Evolutionary conservation across 2,888 invertebrate species (phyloP).

Genomic region (Cephus spinipes): DNA sequence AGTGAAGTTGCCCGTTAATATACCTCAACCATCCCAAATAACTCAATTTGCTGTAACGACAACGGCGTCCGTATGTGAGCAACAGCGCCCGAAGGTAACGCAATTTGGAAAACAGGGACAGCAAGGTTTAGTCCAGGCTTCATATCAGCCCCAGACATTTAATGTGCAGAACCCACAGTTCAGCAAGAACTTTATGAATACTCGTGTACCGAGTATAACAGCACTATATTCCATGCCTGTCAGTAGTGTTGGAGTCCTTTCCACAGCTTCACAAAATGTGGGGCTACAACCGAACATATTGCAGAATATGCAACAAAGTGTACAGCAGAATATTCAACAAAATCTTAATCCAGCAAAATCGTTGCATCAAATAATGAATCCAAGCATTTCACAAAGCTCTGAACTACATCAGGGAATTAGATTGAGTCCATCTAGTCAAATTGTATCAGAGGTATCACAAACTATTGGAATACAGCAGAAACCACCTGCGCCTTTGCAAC

Average conservation of each 20-base stretch:
- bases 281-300: background rate
- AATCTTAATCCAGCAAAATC: conserved; percentile 27
- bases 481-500: background rate
- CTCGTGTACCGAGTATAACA: conserved; percentile 35
- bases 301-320: conserved; percentile 9
- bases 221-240: conserved; percentile 30
- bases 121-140: conserved; percentile 29
- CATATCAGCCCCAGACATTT: conserved; percentile 51
- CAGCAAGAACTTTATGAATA: conserved; percentile 50
- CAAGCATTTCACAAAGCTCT: conserved; percentile 29
- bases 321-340: background rate
- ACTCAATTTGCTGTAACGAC: conserved; percentile 27
- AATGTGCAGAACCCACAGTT: conserved; percentile 57
- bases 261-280: conserved; percentile 17
- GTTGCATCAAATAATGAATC: conserved; percentile 28
- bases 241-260: conserved; percentile 19
- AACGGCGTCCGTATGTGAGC: conserved; percentile 18
- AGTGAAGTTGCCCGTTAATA: conserved; percentile 15
- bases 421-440: conserved; percentile 9
- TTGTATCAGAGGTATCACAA: conserved; percentile 12
- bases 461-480: conserved; percentile 29
- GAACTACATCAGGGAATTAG: conserved; percentile 26
- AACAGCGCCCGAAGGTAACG: conserved; percentile 22
- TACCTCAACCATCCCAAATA: conserved; percentile 28
- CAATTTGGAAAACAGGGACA: conserved; percentile 22